Conservation (phyloP, 2,113 vertebrate species). For the Xerus inauris region DNA sequence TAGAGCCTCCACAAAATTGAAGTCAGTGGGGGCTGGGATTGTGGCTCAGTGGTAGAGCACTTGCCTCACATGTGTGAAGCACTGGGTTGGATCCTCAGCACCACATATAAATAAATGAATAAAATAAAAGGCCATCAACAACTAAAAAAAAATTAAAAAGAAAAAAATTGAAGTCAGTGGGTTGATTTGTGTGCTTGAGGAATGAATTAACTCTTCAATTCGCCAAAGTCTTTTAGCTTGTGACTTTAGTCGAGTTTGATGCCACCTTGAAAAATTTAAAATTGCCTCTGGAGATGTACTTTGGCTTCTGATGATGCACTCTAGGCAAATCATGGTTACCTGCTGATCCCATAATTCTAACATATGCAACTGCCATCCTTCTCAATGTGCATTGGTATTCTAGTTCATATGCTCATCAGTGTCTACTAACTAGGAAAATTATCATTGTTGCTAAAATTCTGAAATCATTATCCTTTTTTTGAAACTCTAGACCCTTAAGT, state of each 20-base stretch:
- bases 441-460: neutral
- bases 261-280: constrained; percentile 10
- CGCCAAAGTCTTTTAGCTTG: neutral
- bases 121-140: too few relatives aligned
- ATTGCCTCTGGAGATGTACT: constrained; percentile 22
- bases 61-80: too few relatives aligned
- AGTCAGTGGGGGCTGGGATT: neutral
- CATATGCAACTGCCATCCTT: neutral
- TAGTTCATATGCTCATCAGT: neutral
- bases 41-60: too few relatives aligned
- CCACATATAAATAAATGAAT: too few relatives aligned
- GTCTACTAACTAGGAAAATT: neutral
- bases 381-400: neutral
- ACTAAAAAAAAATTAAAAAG: too few relatives aligned
- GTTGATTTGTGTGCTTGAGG: neutral
- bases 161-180: neutral
- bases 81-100: too few relatives aligned
- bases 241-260: neutral
- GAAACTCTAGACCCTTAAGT: neutral
- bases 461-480: neutral
- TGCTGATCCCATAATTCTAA: neutral
- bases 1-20: neutral
- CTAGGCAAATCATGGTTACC: neutral
- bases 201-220: constrained; percentile 29
- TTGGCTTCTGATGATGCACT: neutral